These are phyloP conservation scores for Pinctada fucata DNA, from an alignment of 2,888 invertebrate genomes.

Conservation along the genomic window DNA sequence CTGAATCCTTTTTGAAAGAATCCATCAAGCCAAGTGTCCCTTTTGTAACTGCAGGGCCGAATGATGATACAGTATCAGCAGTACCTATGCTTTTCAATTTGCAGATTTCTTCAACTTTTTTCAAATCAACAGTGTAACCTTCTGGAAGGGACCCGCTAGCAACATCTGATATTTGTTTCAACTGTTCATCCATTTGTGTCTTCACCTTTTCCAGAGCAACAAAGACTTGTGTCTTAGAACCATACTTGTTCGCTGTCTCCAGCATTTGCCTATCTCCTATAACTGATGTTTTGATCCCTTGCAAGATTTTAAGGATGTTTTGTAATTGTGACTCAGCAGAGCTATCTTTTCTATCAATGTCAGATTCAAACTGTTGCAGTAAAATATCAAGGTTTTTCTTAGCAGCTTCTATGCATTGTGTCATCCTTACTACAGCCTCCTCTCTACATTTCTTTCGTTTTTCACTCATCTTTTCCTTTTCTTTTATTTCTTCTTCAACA, in stretches of 20 bases:
- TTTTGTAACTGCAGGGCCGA: no score
- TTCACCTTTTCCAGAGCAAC: conserved; percentile 1
- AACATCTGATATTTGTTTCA: neutral
- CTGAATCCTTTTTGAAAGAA: no score
- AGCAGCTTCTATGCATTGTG: neutral
- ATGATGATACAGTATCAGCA: neutral
- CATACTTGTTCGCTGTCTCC: neutral
- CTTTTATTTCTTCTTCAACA: neutral
- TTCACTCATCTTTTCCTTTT: neutral
- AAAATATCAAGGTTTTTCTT: neutral
- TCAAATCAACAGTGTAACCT: neutral
- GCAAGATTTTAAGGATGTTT: neutral
- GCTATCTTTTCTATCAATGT: neutral
- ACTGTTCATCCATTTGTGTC: neutral
- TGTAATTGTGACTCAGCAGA: neutral
- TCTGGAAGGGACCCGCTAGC: neutral
- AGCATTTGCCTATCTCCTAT: neutral
- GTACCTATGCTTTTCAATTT: neutral
- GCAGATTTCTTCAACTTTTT: neutral
- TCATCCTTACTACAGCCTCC: neutral
- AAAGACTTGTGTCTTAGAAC: conserved; percentile 7
- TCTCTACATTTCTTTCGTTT: neutral
- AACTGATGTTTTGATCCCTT: neutral
- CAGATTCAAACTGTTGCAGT: neutral
- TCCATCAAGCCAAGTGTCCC: no score